phyloP scores from a whole-genome alignment of 37 sponge, comb jelly and placozoan genomes.

The Agelas oroides region DNA sequence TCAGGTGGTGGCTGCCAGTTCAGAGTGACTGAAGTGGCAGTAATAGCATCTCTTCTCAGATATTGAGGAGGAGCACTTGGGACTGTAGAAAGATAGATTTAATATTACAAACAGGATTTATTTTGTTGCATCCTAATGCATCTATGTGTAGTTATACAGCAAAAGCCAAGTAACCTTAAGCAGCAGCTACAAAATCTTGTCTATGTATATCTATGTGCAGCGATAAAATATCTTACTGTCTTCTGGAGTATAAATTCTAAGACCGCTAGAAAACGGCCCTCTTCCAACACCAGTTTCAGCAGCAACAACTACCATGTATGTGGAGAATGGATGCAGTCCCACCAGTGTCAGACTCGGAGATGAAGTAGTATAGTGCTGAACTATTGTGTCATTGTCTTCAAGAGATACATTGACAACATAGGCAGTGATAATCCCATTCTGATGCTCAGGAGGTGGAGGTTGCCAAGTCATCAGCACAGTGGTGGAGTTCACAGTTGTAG shows the following conservation, averaged over 20 bases:
- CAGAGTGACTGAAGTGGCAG: not conserved
- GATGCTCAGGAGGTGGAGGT: constrained; percentile 23
- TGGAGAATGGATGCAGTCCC: constrained; percentile 16
- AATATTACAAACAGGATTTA: not conserved
- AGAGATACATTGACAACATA: too few relatives aligned
- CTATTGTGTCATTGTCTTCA: too few relatives aligned
- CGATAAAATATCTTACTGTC: too few relatives aligned
- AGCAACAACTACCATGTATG: constrained; percentile 1
- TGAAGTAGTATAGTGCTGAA: too few relatives aligned
- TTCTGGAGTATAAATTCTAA: too few relatives aligned
- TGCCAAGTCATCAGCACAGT: constrained; percentile 21
- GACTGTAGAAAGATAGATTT: not conserved
- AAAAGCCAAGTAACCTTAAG: too few relatives aligned
- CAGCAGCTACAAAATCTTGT: too few relatives aligned
- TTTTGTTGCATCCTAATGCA: too few relatives aligned
- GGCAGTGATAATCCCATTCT: constrained; percentile 41
- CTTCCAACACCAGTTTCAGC: constrained; percentile 14
- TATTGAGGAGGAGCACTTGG: constrained; percentile 16
- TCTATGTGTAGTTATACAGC: too few relatives aligned
- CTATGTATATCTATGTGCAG: too few relatives aligned
- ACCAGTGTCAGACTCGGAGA: too few relatives aligned
- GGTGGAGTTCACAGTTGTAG: not conserved
- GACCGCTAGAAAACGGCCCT: too few relatives aligned
- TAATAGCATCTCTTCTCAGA: not conserved
- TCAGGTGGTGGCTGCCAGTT: constrained; percentile 20